Percentiles rank a stretch among this genome's conserved stretches.
phyloP scores from a whole-genome alignment of 2,113 vertebrate species.

The Engystomops pustulosus region DNA sequence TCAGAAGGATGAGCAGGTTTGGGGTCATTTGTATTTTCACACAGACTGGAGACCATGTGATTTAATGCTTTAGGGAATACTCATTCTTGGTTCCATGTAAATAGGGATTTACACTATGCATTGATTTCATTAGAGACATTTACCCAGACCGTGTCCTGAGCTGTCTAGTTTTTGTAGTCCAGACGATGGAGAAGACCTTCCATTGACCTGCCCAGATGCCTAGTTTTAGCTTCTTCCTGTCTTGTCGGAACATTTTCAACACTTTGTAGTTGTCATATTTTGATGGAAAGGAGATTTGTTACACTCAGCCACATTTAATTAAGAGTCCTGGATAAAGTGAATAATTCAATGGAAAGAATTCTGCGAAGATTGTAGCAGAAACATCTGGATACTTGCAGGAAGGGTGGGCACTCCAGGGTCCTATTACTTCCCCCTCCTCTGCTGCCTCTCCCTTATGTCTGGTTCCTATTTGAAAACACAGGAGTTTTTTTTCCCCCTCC shows the following conservation, averaged over 20 bases:
- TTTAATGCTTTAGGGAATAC: no score
- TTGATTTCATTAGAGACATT: neutral
- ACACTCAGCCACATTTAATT: slow-evolving; percentile 30
- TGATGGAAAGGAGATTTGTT: slow-evolving; percentile 24
- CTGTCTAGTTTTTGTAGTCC: slow-evolving; percentile 3
- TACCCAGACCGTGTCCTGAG: neutral
- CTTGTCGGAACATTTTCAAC: slow-evolving; percentile 9
- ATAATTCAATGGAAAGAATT: slow-evolving; percentile 47
- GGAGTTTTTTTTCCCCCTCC: neutral
- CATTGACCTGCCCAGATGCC: slow-evolving; percentile 7
- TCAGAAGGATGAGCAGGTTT: no score
- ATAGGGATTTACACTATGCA: no score
- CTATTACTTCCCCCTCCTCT: slow-evolving; percentile 8
- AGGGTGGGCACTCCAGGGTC: slow-evolving; percentile 15
- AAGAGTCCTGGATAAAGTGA: slow-evolving; percentile 13
- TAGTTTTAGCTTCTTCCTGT: slow-evolving; percentile 13
- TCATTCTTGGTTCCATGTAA: no score
- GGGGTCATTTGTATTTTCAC: no score
- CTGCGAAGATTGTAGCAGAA: slow-evolving; percentile 29
- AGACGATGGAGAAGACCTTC: slow-evolving; percentile 15
- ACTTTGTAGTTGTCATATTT: slow-evolving; percentile 22
- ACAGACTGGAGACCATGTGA: no score
- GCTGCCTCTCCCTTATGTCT: slow-evolving; percentile 23
- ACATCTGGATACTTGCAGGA: slow-evolving; percentile 51
- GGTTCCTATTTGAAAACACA: slow-evolving; percentile 43